Base-by-base conservation (phyloP, 2,888 invertebrate genomes). In the Stenchaetothrips biformis region DNA sequence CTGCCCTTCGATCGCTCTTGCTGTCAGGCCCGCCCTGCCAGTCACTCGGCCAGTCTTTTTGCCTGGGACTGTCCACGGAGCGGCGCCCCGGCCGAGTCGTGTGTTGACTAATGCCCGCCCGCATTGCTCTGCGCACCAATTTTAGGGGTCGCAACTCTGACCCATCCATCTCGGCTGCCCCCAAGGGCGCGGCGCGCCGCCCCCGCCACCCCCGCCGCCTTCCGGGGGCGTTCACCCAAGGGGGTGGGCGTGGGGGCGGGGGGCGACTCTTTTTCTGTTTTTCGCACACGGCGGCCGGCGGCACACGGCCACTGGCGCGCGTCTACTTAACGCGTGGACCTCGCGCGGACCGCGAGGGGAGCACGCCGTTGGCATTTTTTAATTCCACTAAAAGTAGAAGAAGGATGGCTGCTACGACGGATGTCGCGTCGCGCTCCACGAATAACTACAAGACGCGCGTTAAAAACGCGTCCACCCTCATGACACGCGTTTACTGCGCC, bases 121-220 rank as follows among this genome's bases (percentile, higher is more conserved):
- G 67, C 67, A 67, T 67, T 67, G 67, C 67, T 67, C 67, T 67
- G 67, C 67, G 67, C 67, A 67, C 67, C 67, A 67, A 67, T 67
- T 67, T 67, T 67, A 67, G 67, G 67, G 67, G 67, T 67, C 67
- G 67, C 67, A 67, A 67, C 67, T 67, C 67, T 67, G 67, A 67
- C 67, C 67, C 67, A 67, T 67, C 67, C 67, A 67, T 67, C 67
- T 67, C 67, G 18, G 62, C n/a, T 18, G 2, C 53, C 53, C 53
- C 8, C 13, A 16, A 18, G 53, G 53, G 13, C 53, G n/a, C n/a
- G n/a, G n/a, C n/a, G n/a, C n/a, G n/a, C n/a, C n/a, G n/a, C n/a
- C 62, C 62, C n/a, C 4, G 21, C 67, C 67, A 7, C 67, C 21
- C 67, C 67, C 67, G 67, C 67, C n/a, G 62, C 13, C 62, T 11